A percentile compares a stretch with the other conserved stretches of the same genome.
Evolutionary conservation across 2,888 invertebrate species (phyloP).

Genomic region (Strigamia maritima): DNA sequence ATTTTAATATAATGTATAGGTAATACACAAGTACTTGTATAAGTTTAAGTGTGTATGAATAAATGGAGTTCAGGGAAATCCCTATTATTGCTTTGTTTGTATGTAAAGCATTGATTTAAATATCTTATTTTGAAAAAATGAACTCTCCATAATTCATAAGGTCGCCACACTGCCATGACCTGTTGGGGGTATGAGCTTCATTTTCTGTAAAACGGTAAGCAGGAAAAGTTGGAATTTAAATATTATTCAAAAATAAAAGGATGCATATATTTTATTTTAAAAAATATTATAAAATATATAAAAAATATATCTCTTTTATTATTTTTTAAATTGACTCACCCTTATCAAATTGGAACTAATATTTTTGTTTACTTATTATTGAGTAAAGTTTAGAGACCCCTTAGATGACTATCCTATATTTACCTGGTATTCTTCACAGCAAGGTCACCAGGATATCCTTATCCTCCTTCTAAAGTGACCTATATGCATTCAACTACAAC

Average conservation of each 20-base stretch:
- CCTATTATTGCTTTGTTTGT: too few species aligned
- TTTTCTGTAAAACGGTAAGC: background rate
- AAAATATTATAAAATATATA: too few species aligned
- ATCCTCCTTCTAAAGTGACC: background rate
- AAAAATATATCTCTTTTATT: too few species aligned
- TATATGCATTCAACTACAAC: constrained; percentile 21
- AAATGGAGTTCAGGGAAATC: too few species aligned
- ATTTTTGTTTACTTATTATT: background rate
- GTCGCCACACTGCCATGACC: background rate
- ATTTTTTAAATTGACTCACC: too few species aligned
- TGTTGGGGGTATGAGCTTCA: background rate
- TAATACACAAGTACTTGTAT: too few species aligned
- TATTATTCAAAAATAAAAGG: background rate
- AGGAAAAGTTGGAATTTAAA: background rate
- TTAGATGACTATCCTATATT: background rate
- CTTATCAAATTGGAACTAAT: background rate
- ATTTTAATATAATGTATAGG: too few species aligned
- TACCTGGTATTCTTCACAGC: background rate
- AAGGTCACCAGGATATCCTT: constrained; percentile 26
- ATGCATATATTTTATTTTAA: background rate
- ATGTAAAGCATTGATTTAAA: too few species aligned
- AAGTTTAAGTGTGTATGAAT: too few species aligned
- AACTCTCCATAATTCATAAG: background rate
- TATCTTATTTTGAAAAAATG: background rate
- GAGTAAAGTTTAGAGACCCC: background rate